phyloP scores from a whole-genome alignment of 2,113 vertebrate genomes.

The Phalacrocorax brasilianus region DNA sequence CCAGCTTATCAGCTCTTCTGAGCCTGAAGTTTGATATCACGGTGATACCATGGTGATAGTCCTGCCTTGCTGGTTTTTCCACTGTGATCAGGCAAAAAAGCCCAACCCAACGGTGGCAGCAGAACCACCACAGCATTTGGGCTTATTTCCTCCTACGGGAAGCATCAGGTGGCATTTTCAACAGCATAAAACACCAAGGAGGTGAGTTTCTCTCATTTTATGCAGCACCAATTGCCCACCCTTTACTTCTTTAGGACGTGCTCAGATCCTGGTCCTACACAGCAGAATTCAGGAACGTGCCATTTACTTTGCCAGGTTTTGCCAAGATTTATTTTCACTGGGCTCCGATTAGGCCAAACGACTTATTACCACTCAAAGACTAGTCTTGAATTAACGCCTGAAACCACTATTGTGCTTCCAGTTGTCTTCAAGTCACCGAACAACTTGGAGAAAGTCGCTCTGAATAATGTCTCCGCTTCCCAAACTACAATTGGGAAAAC shows the following conservation, averaged over 20 bases:
- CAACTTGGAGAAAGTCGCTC: neutral
- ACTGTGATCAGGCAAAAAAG: neutral
- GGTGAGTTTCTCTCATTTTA: neutral
- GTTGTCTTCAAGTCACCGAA: neutral
- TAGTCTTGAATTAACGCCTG: neutral
- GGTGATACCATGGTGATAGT: neutral
- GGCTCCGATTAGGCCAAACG: neutral
- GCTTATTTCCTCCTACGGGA: rapidly evolving
- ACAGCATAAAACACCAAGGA: rapidly evolving
- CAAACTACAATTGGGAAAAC: neutral
- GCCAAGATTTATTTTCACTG: neutral
- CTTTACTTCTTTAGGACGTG: neutral
- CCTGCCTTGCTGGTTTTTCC: neutral
- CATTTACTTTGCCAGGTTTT: neutral
- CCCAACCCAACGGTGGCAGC: neutral
- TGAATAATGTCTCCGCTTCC: neutral
- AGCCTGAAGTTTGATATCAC: neutral
- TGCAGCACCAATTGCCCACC: neutral
- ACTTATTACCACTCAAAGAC: neutral
- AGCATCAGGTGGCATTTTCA: neutral
- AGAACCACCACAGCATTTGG: neutral
- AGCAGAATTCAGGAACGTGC: rapidly evolving
- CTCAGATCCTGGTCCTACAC: neutral
- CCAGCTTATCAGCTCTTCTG: neutral
- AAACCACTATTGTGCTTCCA: neutral